phyloP scores from a whole-genome alignment of 2,113 vertebrate species.

The Burhinus oedicnemus region DNA sequence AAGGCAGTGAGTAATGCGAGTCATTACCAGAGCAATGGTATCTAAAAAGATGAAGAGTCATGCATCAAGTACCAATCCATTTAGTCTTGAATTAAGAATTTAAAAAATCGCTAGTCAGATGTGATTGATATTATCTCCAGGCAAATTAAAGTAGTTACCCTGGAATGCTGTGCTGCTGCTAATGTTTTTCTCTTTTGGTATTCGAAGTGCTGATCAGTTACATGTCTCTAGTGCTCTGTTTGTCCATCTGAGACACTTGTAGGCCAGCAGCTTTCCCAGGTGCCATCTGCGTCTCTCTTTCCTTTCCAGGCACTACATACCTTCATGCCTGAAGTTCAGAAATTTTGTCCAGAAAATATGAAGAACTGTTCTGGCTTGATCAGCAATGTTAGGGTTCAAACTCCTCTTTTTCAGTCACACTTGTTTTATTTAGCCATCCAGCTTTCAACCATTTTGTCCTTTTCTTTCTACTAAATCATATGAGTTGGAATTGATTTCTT shows the following conservation, averaged over 20 bases:
- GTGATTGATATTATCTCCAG: background rate
- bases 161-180: background rate
- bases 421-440: background rate
- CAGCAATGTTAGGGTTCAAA: background rate
- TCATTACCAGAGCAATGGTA: conserved; percentile 17
- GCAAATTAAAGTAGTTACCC: background rate
- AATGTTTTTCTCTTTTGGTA: background rate
- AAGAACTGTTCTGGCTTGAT: background rate
- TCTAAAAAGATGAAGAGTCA: background rate
- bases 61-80: conserved; percentile 2
- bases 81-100: conserved; percentile 9
- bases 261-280: background rate
- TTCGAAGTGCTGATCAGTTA: background rate
- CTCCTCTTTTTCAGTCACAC: accelerated
- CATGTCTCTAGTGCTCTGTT: background rate
- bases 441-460: background rate
- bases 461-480: background rate
- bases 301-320: background rate
- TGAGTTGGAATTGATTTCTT: background rate
- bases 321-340: background rate
- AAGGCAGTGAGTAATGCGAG: conserved; percentile 4
- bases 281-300: background rate
- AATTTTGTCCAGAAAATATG: background rate
- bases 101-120: background rate
- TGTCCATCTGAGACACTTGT: background rate